Evolutionary conservation across 2,888 invertebrate genomes (phyloP), one percentile per base, ranked within the genome.

Genomic region (Trichopoda pennipes): DNA sequence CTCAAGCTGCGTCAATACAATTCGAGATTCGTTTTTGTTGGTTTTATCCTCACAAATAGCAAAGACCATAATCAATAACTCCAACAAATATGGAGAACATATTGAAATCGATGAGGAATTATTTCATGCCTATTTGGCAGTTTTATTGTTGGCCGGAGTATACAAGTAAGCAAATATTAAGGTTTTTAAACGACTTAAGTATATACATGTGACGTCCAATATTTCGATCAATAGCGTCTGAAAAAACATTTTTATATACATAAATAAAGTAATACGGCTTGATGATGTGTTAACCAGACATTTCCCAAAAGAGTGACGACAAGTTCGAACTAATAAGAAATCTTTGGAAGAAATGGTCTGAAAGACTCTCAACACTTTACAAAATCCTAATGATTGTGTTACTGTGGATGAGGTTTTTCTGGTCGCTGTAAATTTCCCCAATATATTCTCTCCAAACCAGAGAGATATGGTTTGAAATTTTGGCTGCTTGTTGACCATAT

Each of bases 201-300:
- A 35, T 53, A 7, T 38, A 44, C 23, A 60, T 14, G 35, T 19
- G 49, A 53, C n/a, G 66, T 21, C 68, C 55, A 38, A 68, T 68
- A 55, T 68, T 68, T 53, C 55, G 35, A 19, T 56, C 56, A 28
- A 69, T 69, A 28, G 56, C 56, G 55, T 69, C 56, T 44, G 69
- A 69, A 42, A 69, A 56, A 56, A 38, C 17, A 44, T 69, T 56
- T 69, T 47, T 44, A 14, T 69, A 56, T 32, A 47, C n/a, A n/a
- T 68, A 35, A 12, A 56, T 42, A 69, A 69, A 69, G 32, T 68
- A 35, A 68, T 68, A 35, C 68, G 68, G 53, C 21, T 55, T 68
- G 55, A 68, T 55, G 68, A 68, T 68, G 68, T 68, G 53, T 28
- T 38, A 38, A 51, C 21, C 68, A 51, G 38, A 68, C 51, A 19